phyloP scores from a whole-genome alignment of 2,797 vertebrate species.

The Anabas testudineus region DNA sequence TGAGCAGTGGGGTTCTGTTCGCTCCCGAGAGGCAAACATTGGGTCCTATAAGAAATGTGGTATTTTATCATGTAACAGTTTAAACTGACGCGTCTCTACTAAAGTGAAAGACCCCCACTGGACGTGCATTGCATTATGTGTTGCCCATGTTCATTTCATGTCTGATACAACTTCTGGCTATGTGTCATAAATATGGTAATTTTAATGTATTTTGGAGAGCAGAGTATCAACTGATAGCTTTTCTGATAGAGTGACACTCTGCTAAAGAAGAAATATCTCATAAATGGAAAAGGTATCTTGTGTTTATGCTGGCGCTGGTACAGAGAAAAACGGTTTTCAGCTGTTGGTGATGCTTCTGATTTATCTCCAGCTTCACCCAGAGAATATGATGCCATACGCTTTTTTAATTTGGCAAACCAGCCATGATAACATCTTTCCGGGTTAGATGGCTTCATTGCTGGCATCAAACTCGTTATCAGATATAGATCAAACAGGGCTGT shows the following conservation, averaged over 20 bases:
- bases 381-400: constrained; percentile 32
- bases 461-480: constrained; percentile 34
- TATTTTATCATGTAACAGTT: constrained; percentile 33
- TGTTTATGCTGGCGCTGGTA: constrained; percentile 19
- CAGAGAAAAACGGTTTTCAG: constrained; percentile 25
- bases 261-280: constrained; percentile 15
- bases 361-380: constrained; percentile 8
- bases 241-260: constrained; percentile 28
- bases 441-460: constrained; percentile 50
- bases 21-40: constrained; percentile 20
- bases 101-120: constrained; percentile 13
- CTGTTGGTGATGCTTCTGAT: constrained; percentile 19
- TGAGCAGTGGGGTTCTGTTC: constrained; percentile 10
- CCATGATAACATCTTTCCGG: constrained; percentile 53
- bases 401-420: constrained; percentile 52
- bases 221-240: constrained; percentile 34
- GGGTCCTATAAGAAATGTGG: constrained; percentile 6
- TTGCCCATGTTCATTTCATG: constrained; percentile 39
- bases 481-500: constrained; percentile 59
- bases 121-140: constrained; percentile 38
- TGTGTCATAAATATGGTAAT: constrained; percentile 53
- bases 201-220: constrained; percentile 55
- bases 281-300: constrained; percentile 13
- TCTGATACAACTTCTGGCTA: constrained; percentile 35
- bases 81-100: constrained; percentile 25